Evolutionary conservation across 2,113 vertebrate species (phyloP).

Genomic region (Corythaixoides concolor): DNA sequence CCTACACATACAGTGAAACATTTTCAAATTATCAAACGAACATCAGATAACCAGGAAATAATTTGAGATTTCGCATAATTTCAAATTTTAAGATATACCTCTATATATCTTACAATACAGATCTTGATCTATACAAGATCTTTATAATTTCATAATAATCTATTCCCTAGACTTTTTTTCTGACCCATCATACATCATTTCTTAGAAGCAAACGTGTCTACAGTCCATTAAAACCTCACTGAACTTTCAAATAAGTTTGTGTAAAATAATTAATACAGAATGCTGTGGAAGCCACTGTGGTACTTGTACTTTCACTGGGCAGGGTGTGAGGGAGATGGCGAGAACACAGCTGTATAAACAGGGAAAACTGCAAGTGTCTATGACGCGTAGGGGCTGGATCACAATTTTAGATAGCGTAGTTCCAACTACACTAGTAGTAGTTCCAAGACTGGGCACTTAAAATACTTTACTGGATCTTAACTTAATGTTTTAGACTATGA

Average conservation of each 20-base stretch:
- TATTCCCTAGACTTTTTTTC: not conserved
- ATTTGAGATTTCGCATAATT: not conserved
- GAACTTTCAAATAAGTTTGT: not conserved
- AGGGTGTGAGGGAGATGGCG: not conserved
- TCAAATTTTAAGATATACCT: not conserved
- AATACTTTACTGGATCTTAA: not conserved
- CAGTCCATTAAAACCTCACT: accelerated
- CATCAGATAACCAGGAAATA: not conserved
- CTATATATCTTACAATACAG: not conserved
- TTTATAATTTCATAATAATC: not conserved
- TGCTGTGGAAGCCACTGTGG: not conserved
- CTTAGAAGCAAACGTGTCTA: not conserved
- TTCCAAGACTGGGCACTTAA: not conserved
- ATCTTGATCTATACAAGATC: not conserved
- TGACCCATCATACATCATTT: not conserved
- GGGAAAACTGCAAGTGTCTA: not conserved
- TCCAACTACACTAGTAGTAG: too few species aligned
- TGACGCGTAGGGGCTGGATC: not conserved
- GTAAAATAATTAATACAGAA: not conserved
- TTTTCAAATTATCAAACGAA: not conserved
- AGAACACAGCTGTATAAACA: not conserved
- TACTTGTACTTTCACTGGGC: not conserved
- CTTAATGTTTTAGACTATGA: not conserved
- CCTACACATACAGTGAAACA: not conserved
- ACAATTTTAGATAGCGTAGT: not conserved